Evolutionary conservation across 2,113 vertebrate species (phyloP), one percentile per base, ranked within the genome.

Genomic region (Paradoxurus hermaphroditus): DNA sequence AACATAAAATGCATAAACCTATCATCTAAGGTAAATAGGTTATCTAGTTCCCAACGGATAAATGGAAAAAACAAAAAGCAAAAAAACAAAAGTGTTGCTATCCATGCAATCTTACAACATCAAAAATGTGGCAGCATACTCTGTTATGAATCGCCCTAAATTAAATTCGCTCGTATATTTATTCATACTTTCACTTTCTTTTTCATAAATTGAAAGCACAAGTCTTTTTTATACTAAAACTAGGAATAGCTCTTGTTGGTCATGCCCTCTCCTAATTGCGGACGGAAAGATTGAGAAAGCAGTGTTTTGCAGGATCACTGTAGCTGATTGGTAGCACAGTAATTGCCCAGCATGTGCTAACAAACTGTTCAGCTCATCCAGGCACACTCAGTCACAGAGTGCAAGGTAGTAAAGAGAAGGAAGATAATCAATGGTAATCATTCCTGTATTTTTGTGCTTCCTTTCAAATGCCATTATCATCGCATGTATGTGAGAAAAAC

Each of bases 401-500:
- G 79, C 12, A 49, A 77, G 25, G 49, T 49, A 62, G 44, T 15
- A 81, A 67, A 82, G 27, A 56, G 16, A 11, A 91, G 31, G 31
- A 92, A 92, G 31, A 3, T 44, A 96, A 94, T 92, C 15, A 5
- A 10, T 96, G 53, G 3, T 19, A 95, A 86, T 75, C 44, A 44
- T 7, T 59, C 73, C 12, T 81, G 0, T 78, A 62, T 70, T 94
- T 86, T 95, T 4, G 16, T 93, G 82, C 5, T 96, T 94, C 86
- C 68, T 11, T 96, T 98, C 27, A 88, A 18, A 63, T 91, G 59
- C 0, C 18, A 49, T 6, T 90, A 81, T 84, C 25, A 91, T 91
- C 3, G 94, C 19, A 95, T 91, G 95, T 97, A 78, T 87, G 3
- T n/a, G 18, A 77, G 4, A 87, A 90, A 98, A 98, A 49, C 13